Conservation (phyloP, 2,888 invertebrate genomes). For the Synergus japonicus region DNA sequence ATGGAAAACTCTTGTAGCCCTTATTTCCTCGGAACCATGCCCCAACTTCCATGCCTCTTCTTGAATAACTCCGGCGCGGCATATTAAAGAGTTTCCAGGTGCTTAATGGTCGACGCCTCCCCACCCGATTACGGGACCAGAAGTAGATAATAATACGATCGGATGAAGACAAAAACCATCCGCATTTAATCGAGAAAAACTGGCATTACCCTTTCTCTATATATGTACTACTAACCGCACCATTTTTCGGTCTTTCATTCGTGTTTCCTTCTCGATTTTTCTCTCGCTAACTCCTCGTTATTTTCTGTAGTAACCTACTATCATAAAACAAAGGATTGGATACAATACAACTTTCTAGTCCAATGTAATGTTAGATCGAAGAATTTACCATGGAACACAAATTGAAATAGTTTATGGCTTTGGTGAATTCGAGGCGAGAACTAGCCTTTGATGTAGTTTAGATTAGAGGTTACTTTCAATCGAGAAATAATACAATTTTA, state of each 20-base stretch:
- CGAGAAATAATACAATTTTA: background rate
- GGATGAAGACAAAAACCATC: conserved; percentile 14
- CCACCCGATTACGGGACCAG: background rate
- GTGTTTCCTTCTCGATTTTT: background rate
- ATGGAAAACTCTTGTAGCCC: conserved; percentile 65
- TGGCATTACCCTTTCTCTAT: background rate
- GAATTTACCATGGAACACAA: conserved; percentile 26
- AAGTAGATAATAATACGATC: conserved; percentile 7
- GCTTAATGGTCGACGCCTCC: conserved; percentile 19
- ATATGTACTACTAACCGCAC: background rate
- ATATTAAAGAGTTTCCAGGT: conserved; percentile 47
- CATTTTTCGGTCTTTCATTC: background rate
- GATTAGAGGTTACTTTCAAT: conserved; percentile 11
- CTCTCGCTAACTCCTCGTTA: background rate
- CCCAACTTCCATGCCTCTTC: conserved; percentile 28
- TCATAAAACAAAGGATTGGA: conserved; percentile 16
- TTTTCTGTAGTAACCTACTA: background rate
- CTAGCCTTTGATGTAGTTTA: conserved; percentile 17
- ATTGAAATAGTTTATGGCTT: conserved; percentile 35
- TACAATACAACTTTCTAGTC: conserved; percentile 8
- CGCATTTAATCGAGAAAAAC: background rate
- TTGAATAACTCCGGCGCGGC: conserved; percentile 46
- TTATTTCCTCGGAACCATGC: conserved; percentile 51
- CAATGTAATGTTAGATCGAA: conserved; percentile 11
- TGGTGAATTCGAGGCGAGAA: conserved; percentile 13